phyloP scores from a whole-genome alignment of 2,797 vertebrate species.

The Salarias fasciatus region DNA sequence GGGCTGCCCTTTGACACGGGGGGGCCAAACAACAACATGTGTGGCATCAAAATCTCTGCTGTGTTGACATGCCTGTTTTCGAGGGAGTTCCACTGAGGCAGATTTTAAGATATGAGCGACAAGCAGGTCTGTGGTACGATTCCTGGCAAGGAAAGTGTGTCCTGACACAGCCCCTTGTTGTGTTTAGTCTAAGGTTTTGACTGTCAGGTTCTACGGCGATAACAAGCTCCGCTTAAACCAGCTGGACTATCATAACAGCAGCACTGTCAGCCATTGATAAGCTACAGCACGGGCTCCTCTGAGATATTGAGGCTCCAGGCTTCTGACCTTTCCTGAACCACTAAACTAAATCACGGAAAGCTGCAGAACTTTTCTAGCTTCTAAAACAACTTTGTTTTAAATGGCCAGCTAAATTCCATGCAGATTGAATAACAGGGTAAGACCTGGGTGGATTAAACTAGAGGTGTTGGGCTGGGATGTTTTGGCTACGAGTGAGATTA shows the following conservation, averaged over 20 bases:
- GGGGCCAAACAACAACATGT: constrained; percentile 57
- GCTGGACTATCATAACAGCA: constrained; percentile 69
- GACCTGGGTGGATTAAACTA: constrained; percentile 69
- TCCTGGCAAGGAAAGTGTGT: not conserved
- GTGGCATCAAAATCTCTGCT: constrained; percentile 52
- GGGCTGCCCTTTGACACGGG: constrained; percentile 74
- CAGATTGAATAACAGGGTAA: constrained; percentile 70
- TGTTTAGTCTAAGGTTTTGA: constrained; percentile 71
- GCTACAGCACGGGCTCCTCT: constrained; percentile 43
- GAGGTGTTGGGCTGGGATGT: constrained; percentile 63
- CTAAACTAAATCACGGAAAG: constrained; percentile 51
- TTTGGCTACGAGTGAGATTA: constrained; percentile 80
- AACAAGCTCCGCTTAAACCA: constrained; percentile 60
- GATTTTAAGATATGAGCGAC: constrained; percentile 1
- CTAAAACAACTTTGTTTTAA: constrained; percentile 50
- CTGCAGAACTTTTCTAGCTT: constrained; percentile 32
- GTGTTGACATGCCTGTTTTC: constrained; percentile 58
- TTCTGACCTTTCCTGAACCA: constrained; percentile 69
- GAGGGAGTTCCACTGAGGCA: constrained; percentile 32
- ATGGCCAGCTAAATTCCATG: constrained; percentile 55
- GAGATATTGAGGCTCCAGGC: constrained; percentile 75
- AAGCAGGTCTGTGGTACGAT: not conserved
- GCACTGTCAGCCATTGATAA: constrained; percentile 70
- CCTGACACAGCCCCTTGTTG: constrained; percentile 2
- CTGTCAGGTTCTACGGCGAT: constrained; percentile 65